Percentiles rank a stretch among this genome's conserved stretches.
phyloP scores from a whole-genome alignment of 2,888 invertebrate genomes.

The Drosophila fulvimacula region DNA sequence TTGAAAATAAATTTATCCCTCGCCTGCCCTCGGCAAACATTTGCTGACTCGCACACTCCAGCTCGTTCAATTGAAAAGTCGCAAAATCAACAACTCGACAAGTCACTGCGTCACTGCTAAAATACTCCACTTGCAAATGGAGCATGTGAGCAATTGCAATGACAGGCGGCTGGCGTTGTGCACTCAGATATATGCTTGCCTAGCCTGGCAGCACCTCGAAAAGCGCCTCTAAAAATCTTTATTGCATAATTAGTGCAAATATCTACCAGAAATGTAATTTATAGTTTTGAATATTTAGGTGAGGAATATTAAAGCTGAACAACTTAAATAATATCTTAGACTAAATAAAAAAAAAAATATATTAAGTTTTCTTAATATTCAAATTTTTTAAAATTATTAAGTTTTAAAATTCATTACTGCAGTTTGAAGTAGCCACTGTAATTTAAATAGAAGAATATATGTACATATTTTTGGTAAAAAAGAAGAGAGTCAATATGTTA shows the following conservation, averaged over 20 bases:
- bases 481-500: neutral
- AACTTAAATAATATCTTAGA: too few species aligned
- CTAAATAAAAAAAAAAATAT: too few species aligned
- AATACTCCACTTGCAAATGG: conserved; percentile 64
- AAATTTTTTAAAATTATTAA: too few species aligned
- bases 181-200: neutral
- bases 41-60: conserved; percentile 32
- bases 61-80: conserved; percentile 72
- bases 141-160: neutral
- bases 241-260: too few species aligned
- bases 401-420: too few species aligned
- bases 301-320: too few species aligned
- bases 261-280: too few species aligned
- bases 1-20: conserved; percentile 51
- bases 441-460: neutral
- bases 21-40: conserved; percentile 45
- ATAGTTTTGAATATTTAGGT: too few species aligned
- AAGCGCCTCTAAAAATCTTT: neutral
- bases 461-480: neutral
- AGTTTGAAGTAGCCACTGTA: too few species aligned
- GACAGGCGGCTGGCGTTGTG: neutral
- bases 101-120: conserved; percentile 63
- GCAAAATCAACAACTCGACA: conserved; percentile 80
- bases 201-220: too few species aligned
- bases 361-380: too few species aligned